Conservation (phyloP, 2,888 invertebrate genomes). For the Coelopa pilipes region DNA sequence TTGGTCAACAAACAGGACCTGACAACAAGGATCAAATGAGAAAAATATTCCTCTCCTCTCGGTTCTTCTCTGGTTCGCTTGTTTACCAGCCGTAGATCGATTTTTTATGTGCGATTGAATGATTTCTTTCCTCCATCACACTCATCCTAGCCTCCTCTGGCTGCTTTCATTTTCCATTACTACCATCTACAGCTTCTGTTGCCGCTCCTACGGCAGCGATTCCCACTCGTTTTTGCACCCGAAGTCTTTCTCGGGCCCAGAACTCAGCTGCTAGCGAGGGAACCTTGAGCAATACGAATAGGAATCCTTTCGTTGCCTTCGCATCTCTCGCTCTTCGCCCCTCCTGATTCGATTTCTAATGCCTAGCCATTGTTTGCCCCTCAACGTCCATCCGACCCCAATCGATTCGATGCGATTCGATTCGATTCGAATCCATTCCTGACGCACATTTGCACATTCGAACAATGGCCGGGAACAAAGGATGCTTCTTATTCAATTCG, state of each 20-base stretch:
- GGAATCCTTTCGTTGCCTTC: too few relatives aligned
- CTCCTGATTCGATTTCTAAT: too few relatives aligned
- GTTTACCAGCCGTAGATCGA: background rate
- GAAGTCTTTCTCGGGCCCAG: background rate
- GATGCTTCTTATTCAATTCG: background rate
- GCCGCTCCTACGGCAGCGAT: background rate
- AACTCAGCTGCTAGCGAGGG: too few relatives aligned
- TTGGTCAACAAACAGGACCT: too few relatives aligned
- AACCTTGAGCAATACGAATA: too few relatives aligned
- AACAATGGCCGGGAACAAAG: constrained; percentile 19
- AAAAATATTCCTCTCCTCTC: too few relatives aligned
- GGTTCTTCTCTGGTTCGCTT: background rate
- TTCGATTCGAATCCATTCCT: constrained; percentile 15
- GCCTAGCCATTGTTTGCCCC: background rate
- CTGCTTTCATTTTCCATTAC: background rate
- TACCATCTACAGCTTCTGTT: background rate
- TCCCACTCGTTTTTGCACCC: background rate
- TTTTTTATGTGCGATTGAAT: constrained; percentile 12
- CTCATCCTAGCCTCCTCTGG: background rate
- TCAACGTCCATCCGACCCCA: background rate
- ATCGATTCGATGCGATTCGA: constrained; percentile 1
- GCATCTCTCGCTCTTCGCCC: too few relatives aligned
- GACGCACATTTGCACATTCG: constrained; percentile 28
- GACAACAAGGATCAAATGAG: too few relatives aligned
- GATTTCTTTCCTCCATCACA: background rate